A percentile compares a stretch with the other conserved stretches of the same genome.
Evolutionary conservation across 2,888 invertebrate species (phyloP).

Genomic region (Stenotaenia linearis): DNA sequence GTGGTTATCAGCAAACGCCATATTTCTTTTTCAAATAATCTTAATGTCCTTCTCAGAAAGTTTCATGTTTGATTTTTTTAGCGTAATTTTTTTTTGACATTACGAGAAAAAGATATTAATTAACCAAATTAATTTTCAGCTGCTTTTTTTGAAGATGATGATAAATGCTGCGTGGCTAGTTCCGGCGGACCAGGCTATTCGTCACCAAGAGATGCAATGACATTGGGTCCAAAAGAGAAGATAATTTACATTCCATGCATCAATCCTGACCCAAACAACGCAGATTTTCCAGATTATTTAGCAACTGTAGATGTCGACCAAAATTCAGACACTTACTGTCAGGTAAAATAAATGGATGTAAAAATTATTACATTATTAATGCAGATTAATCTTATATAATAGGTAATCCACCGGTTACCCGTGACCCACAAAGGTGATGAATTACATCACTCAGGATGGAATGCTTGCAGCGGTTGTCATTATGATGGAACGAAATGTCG

Average conservation of each 20-base stretch:
- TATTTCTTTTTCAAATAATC: too few species aligned
- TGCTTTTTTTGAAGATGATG: too few species aligned
- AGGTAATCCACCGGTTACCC: conserved; percentile 81
- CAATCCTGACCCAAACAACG: conserved; percentile 50
- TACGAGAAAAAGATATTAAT: too few species aligned
- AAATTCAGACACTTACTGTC: conserved; percentile 70
- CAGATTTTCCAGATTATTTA: conserved; percentile 73
- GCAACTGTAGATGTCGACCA: conserved; percentile 90
- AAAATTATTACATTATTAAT: too few species aligned
- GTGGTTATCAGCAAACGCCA: too few species aligned
- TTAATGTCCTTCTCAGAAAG: too few species aligned
- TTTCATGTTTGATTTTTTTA: too few species aligned
- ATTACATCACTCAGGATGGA: conserved; percentile 95
- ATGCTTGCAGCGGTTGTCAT: conserved; percentile 90
- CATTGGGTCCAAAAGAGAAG: conserved; percentile 76
- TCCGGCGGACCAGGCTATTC: conserved; percentile 53
- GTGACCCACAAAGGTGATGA: conserved; percentile 77
- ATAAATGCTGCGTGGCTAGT: too few species aligned
- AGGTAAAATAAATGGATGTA: too few species aligned
- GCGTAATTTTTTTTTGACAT: too few species aligned
- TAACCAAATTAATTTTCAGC: too few species aligned
- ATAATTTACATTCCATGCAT: conserved; percentile 85
- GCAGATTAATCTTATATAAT: background rate
- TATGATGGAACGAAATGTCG: conserved; percentile 55
- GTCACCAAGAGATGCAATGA: conserved; percentile 65